A percentile compares a stretch with the other conserved stretches of the same genome.
These are phyloP conservation scores for Scolopax bukidnonensis DNA, from an alignment of 2,797 vertebrate species.

Conservation along the genomic window DNA sequence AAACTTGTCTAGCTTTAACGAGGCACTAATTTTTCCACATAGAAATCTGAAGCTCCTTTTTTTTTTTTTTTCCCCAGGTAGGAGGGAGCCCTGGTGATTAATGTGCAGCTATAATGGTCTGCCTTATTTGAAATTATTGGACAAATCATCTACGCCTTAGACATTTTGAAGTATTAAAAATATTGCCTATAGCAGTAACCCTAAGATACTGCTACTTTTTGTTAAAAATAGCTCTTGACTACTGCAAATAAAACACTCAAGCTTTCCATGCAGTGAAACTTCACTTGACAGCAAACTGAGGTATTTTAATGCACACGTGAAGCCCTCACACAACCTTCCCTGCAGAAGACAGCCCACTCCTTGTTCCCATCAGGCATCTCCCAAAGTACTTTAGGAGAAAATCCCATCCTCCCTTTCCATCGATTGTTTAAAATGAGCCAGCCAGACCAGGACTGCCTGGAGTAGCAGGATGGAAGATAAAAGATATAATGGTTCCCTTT, in stretches of 20 bases:
- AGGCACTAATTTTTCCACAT: conserved; percentile 45
- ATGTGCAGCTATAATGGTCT: not conserved
- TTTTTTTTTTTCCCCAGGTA: not conserved
- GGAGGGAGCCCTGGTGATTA: not conserved
- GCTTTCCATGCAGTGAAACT: not conserved
- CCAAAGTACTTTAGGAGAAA: not conserved
- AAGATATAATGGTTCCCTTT: conserved; percentile 25
- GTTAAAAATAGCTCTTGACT: not conserved
- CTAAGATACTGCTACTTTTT: not conserved
- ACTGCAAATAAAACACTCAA: not conserved
- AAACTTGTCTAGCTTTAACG: conserved; percentile 45
- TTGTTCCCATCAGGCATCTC: not conserved
- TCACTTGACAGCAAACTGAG: not conserved
- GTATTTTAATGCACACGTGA: not conserved
- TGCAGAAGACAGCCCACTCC: not conserved
- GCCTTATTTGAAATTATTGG: not conserved
- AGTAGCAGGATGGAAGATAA: conserved; percentile 31
- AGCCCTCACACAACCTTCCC: not conserved
- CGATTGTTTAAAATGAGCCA: not conserved
- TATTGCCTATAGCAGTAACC: not conserved
- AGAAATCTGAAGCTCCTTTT: conserved; percentile 10
- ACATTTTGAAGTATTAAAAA: not conserved
- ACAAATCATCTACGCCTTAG: not conserved
- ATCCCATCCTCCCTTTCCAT: not conserved
- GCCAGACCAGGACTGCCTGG: not conserved